phyloP scores from a whole-genome alignment of 2,113 vertebrate genomes.

The Aythya baeri region DNA sequence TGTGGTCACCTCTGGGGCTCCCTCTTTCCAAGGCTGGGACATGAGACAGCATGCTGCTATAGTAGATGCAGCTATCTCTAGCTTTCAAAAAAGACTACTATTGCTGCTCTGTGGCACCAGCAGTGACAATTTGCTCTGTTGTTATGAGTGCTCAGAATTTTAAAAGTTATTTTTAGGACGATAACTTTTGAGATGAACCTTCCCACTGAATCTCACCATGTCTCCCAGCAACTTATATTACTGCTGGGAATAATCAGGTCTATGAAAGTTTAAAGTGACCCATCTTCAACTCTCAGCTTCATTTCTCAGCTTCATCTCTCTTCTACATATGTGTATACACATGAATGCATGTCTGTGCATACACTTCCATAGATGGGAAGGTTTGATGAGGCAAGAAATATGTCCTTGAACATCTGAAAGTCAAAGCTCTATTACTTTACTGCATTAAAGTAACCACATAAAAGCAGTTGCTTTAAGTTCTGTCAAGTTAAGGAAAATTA shows the following conservation, averaged over 20 bases:
- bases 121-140: neutral
- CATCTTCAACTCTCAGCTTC: neutral
- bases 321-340: neutral
- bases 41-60: neutral
- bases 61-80: neutral
- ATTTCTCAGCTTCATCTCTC: neutral
- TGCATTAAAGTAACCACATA: neutral
- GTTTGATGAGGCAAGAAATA: neutral
- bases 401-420: neutral
- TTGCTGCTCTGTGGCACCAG: neutral
- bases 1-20: neutral
- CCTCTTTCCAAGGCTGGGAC: neutral
- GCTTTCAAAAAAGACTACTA: neutral
- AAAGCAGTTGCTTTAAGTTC: neutral
- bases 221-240: neutral
- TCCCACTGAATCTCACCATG: neutral
- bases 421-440: neutral
- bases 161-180: constrained; percentile 23
- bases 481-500: neutral
- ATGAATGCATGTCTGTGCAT: neutral
- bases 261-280: neutral
- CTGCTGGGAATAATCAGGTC: neutral
- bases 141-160: neutral
- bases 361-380: neutral
- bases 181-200: constrained; percentile 25